Percentiles rank a stretch among this genome's conserved stretches.
Evolutionary conservation across 2,888 invertebrate genomes (phyloP).

Genomic region (Pollenia labialis): DNA sequence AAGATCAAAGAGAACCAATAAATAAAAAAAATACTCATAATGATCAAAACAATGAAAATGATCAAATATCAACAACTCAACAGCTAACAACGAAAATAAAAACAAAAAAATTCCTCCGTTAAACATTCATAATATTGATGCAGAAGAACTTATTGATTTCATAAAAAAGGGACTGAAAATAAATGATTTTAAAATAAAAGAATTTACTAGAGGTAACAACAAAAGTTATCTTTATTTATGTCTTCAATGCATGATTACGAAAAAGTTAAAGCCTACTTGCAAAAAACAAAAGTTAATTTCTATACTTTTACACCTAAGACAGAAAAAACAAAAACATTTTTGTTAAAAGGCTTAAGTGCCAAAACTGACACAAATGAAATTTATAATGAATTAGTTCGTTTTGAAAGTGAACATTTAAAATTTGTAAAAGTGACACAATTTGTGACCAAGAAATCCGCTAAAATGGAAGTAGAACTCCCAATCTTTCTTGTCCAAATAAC

Average conservation of each 20-base stretch:
- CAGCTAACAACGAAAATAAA: slow-evolving; percentile 22
- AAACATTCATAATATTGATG: slow-evolving; percentile 23
- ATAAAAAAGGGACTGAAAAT: slow-evolving; percentile 9
- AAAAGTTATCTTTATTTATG: slow-evolving; percentile 17
- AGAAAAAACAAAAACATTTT: slow-evolving; percentile 21
- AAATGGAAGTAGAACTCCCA: slow-evolving; percentile 5
- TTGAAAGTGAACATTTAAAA: slow-evolving; percentile 30
- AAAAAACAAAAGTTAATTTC: slow-evolving; percentile 31
- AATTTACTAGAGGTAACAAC: background rate
- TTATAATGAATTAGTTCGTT: slow-evolving; percentile 7
- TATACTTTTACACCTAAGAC: slow-evolving; percentile 30
- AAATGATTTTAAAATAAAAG: slow-evolving; percentile 24
- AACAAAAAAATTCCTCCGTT: slow-evolving; percentile 39
- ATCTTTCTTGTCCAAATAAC: no score
- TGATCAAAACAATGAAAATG: background rate
- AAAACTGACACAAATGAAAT: slow-evolving; percentile 5
- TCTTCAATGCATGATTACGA: slow-evolving; percentile 15
- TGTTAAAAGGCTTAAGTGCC: slow-evolving; percentile 37
- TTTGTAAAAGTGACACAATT: slow-evolving; percentile 31
- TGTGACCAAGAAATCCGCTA: slow-evolving; percentile 3
- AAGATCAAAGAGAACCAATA: background rate
- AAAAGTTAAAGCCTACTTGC: slow-evolving; percentile 9
- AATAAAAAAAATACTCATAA: background rate
- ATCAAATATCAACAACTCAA: background rate
- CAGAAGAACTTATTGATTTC: slow-evolving; percentile 18